Conservation (phyloP, 2,797 vertebrate genomes). For the Alectoris magna region DNA sequence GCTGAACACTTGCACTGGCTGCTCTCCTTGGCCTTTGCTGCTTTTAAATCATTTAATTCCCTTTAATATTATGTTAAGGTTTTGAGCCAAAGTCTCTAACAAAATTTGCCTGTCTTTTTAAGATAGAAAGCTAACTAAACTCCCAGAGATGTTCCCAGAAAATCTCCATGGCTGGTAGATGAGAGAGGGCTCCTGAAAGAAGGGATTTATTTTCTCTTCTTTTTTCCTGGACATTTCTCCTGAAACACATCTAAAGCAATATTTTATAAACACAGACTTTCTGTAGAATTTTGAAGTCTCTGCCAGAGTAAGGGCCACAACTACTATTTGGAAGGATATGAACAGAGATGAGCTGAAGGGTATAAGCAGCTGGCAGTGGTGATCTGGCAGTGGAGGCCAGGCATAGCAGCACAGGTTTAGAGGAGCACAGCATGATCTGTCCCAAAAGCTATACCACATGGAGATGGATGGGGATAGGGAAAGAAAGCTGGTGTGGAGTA, state of each 20-base stretch:
- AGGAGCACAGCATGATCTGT: not conserved
- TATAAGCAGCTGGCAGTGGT: not conserved
- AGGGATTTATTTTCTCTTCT: not conserved
- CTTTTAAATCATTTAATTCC: constrained; percentile 43
- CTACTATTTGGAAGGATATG: not conserved
- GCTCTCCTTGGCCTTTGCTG: constrained; percentile 18
- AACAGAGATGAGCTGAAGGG: not conserved
- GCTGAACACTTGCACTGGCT: not conserved
- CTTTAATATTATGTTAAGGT: not conserved
- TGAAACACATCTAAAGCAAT: not conserved
- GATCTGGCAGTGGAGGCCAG: not conserved
- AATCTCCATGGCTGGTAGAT: not conserved
- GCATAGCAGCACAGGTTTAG: not conserved
- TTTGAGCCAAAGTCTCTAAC: constrained; percentile 20
- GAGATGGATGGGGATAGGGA: not conserved
- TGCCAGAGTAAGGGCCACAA: not conserved
- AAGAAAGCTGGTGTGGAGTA: accelerated
- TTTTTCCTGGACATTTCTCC: not conserved
- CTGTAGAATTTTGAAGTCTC: not conserved
- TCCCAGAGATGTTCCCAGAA: not conserved
- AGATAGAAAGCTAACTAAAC: not conserved
- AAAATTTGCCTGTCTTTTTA: constrained; percentile 12
- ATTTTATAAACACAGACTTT: not conserved
- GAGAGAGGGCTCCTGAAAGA: not conserved
- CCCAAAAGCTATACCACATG: not conserved